Conservation (phyloP, 1,140 invertebrate genomes). For the Drosophila malerkotliana region DNA sequence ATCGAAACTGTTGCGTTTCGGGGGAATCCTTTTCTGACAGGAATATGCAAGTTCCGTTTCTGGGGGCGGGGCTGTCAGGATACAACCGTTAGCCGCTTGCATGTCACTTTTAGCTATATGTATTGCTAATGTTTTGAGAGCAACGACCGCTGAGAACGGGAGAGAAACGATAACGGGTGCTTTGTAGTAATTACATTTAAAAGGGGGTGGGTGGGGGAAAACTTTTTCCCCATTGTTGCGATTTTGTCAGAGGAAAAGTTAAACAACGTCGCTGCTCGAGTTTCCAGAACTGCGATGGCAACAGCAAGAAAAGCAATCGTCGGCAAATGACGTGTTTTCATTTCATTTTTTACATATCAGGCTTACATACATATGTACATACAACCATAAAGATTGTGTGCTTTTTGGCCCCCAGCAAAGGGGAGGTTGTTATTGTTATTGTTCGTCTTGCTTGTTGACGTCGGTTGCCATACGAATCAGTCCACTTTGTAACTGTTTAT, state of each 20-base stretch:
- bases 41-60: conserved; percentile 16
- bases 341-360: conserved; percentile 32
- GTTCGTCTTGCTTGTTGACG: conserved; percentile 54
- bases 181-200: conserved; percentile 73
- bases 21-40: conserved; percentile 10
- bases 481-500: conserved; percentile 69
- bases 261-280: conserved; percentile 52
- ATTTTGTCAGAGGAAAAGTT: conserved; percentile 65
- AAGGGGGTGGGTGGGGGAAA: conserved; percentile 35
- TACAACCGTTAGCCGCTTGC: conserved; percentile 41
- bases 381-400: background rate
- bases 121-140: conserved; percentile 68
- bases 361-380: conserved; percentile 10
- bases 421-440: conserved; percentile 39
- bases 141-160: conserved; percentile 55
- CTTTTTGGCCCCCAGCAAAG: conserved; percentile 65
- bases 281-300: conserved; percentile 73
- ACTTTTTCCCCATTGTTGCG: conserved; percentile 55
- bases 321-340: conserved; percentile 71
- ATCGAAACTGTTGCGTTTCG: conserved; percentile 46
- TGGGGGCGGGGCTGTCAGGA: conserved; percentile 32
- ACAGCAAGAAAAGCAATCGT: conserved; percentile 35
- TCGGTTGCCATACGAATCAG: conserved; percentile 64
- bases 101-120: conserved; percentile 37
- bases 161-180: conserved; percentile 60